Conservation (phyloP, 2,888 invertebrate species). For the Helleia helle region DNA sequence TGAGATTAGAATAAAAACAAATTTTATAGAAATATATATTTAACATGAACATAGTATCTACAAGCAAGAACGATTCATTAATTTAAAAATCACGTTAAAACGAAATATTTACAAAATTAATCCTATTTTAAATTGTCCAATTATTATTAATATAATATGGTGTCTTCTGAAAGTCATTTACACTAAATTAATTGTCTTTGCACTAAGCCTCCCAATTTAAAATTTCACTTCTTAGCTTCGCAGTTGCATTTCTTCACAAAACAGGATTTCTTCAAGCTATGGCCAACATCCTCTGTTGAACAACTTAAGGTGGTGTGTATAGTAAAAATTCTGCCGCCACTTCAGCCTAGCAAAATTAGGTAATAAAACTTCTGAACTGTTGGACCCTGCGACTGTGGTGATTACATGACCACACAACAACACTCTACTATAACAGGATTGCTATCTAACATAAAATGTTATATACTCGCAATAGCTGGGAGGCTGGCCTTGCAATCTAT, state of each 20-base stretch:
- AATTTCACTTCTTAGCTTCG: constrained; percentile 13
- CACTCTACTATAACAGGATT: constrained; percentile 46
- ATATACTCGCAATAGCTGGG: constrained; percentile 71
- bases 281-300: constrained; percentile 31
- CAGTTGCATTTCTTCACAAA: constrained; percentile 19
- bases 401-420: constrained; percentile 61
- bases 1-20: not conserved
- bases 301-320: constrained; percentile 27
- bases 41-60: constrained; percentile 10
- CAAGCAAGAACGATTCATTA: constrained; percentile 10
- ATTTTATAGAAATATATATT: constrained; percentile 6
- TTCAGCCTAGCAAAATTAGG: constrained; percentile 55
- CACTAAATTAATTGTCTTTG: constrained; percentile 23
- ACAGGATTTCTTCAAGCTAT: constrained; percentile 20
- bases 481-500: constrained; percentile 94
- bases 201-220: constrained; percentile 19
- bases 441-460: constrained; percentile 60
- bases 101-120: constrained; percentile 17
- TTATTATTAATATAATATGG: constrained; percentile 16
- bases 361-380: constrained; percentile 34
- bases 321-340: constrained; percentile 30
- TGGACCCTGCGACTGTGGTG: constrained; percentile 35
- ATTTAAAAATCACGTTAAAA: constrained; percentile 10
- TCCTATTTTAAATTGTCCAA: constrained; percentile 12
- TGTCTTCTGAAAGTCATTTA: constrained; percentile 20